Base-by-base conservation (phyloP, 2,113 vertebrate species). In the Zapornia atra region DNA sequence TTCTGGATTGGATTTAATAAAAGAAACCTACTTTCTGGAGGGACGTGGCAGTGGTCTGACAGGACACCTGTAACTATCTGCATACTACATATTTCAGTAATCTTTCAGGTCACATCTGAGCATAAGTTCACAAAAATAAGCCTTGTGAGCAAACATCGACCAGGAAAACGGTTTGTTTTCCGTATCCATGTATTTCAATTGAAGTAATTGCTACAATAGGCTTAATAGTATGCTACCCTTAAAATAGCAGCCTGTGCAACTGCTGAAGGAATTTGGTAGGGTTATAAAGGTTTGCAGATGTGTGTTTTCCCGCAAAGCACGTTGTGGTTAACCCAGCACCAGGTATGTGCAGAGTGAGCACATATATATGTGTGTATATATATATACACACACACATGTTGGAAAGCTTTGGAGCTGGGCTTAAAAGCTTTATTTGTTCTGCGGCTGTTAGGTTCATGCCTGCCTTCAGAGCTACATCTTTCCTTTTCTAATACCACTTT, bases 1-100 rank as follows among this genome's bases (percentile, higher is more conserved):
- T 99, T 99, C 97, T 99, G 99, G 99, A 98, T 99, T 93, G 99
- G 99, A 90, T 98, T 99, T 92, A 99, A 98, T 96, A 99, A 99
- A 97, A 99, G 98, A 98, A 98, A 98, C 88, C 98, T 97, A 3
- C 95, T 98, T 91, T 97, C 97, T 85, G 97, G 93, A 28, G 98
- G 98, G 65, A 97, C 97, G 2, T 99, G 99, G 99, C 97, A 98
- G 80, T 99, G 99, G 99, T 99, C 99, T 40, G 99, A 99, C 73
- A 96, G 97, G 83, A 98, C 98, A 20, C 98, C 98, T 79, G 99
- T 99, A 98, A 98, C 97, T 98, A 88, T 82, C 86, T 51, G 11
- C 9, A 33, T 64, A 46, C 29, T 96, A 2, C 57, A 7, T 77
- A 36, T 85, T 95, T 69, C 56, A 44, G 33, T 77, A 50, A 46